phyloP scores from a whole-genome alignment of 1,140 invertebrate genomes.

The Anthonomus grandis region DNA sequence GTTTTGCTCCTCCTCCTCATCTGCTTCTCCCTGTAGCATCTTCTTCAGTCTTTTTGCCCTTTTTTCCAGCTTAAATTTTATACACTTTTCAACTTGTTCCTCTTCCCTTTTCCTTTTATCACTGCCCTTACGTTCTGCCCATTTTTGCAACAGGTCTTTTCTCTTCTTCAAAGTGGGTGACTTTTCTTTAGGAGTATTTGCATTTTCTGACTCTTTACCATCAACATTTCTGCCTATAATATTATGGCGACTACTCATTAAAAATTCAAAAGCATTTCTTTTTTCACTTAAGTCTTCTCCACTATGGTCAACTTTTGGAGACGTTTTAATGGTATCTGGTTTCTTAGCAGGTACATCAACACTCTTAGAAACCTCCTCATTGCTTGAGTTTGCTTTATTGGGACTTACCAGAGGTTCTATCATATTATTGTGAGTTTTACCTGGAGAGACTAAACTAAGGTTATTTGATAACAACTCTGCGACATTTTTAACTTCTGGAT shows the following conservation, averaged over 20 bases:
- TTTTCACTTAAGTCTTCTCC: constrained; percentile 18
- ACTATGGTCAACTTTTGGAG: not conserved
- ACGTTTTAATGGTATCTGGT: constrained; percentile 9
- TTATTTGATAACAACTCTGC: constrained; percentile 24
- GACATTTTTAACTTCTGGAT: constrained; percentile 28
- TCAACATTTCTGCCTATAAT: constrained; percentile 59
- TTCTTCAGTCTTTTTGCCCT: constrained; percentile 55
- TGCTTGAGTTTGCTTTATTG: no score
- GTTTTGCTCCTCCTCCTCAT: constrained; percentile 6
- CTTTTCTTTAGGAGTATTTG: constrained; percentile 38
- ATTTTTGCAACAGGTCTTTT: constrained; percentile 52
- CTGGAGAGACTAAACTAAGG: constrained; percentile 25
- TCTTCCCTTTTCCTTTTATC: constrained; percentile 57
- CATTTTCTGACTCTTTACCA: constrained; percentile 49
- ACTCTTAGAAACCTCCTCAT: no score
- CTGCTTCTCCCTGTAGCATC: constrained; percentile 19
- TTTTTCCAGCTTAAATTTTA: constrained; percentile 55
- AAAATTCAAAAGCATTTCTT: constrained; percentile 58
- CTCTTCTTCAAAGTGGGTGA: constrained; percentile 51
- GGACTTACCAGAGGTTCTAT: not conserved
- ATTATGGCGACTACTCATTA: constrained; percentile 62
- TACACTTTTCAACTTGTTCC: constrained; percentile 50
- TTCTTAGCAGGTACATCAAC: no score
- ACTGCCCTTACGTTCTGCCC: constrained; percentile 56
- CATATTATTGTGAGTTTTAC: constrained; percentile 11